Conservation (phyloP, 1,140 invertebrate species). For the Linepithema humile region DNA sequence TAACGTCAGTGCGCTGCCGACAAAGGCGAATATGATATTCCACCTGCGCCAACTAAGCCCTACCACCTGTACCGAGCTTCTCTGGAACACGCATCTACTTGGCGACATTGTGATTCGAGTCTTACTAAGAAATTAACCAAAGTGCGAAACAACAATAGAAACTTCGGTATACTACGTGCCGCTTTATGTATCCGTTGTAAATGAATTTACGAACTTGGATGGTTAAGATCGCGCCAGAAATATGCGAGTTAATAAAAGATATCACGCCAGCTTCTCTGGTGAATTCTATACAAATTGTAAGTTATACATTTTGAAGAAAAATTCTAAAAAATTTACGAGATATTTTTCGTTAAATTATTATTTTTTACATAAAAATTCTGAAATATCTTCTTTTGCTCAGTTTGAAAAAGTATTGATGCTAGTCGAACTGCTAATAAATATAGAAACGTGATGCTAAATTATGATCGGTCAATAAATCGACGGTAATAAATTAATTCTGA, state of each 20-base stretch:
- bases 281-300: background rate
- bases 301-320: background rate
- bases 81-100: conserved; percentile 2
- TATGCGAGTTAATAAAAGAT: background rate
- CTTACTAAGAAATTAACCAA: conserved; percentile 43
- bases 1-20: conserved; percentile 37
- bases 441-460: background rate
- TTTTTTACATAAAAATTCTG: background rate
- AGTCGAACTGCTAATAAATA: background rate
- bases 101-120: conserved; percentile 26
- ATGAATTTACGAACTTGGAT: background rate
- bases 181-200: conserved; percentile 18
- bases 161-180: conserved; percentile 1
- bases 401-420: background rate
- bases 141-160: conserved; percentile 46
- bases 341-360: background rate
- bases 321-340: background rate
- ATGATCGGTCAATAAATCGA: background rate
- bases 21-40: conserved; percentile 54
- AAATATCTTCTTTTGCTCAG: background rate
- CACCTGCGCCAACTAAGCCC: conserved; percentile 12
- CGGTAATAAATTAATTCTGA: background rate
- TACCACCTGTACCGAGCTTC: conserved; percentile 31
- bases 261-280: background rate
- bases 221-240: background rate